phyloP scores from a whole-genome alignment of 2,113 vertebrate genomes.

The Casuarius casuarius region DNA sequence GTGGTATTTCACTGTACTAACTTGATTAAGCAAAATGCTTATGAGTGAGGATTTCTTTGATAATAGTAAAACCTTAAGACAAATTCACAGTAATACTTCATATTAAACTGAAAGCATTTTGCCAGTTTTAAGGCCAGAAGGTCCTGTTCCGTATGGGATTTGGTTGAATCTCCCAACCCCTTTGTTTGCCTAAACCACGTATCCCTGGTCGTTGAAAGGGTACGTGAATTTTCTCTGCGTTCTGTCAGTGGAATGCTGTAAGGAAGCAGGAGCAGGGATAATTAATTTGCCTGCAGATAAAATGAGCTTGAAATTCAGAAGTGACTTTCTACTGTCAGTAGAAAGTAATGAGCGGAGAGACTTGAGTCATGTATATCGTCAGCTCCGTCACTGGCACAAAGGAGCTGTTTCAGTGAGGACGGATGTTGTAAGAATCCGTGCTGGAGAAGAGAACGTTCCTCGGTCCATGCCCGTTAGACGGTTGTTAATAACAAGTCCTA shows the following conservation, averaged over 20 bases:
- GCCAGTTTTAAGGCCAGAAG: accelerated
- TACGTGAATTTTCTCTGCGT: not conserved
- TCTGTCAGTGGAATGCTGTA: not conserved
- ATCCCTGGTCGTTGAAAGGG: not conserved
- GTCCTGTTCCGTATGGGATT: not conserved
- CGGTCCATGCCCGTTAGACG: accelerated
- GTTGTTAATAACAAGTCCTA: not conserved
- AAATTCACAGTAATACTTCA: not conserved
- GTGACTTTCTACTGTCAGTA: not conserved
- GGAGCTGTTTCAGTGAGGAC: not conserved
- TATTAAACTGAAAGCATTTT: not conserved
- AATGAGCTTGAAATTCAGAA: not conserved
- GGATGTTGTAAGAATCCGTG: not conserved
- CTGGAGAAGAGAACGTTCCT: not conserved
- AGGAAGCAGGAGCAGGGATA: not conserved
- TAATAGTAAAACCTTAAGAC: not conserved
- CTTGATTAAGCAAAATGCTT: not conserved
- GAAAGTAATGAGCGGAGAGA: not conserved
- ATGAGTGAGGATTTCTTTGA: not conserved
- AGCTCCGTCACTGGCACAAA: not conserved
- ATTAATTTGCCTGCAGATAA: not conserved
- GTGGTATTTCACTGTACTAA: not conserved
- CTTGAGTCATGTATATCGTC: not conserved
- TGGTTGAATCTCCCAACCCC: not conserved
- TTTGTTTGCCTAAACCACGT: not conserved